A percentile compares a stretch with the other conserved stretches of the same genome.
phyloP scores from a whole-genome alignment of 2,888 invertebrate species.

The Philopedon plagiatum region DNA sequence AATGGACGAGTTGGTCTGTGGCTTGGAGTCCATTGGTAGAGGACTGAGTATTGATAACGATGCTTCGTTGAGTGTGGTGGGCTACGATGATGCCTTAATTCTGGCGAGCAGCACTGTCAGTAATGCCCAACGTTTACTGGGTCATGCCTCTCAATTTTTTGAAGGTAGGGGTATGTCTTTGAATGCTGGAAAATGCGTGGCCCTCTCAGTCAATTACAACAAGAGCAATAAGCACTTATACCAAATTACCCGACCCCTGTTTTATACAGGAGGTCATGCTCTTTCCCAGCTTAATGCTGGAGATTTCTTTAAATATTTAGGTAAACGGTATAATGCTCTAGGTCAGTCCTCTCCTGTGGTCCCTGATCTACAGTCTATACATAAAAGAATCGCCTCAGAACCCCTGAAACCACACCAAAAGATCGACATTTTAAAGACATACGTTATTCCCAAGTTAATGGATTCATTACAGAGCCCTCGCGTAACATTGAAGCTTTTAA shows the following conservation, averaged over 20 bases:
- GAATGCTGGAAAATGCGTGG: neutral
- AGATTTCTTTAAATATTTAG: too few relatives aligned
- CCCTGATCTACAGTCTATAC: too few relatives aligned
- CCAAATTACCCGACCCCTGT: too few relatives aligned
- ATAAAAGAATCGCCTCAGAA: neutral
- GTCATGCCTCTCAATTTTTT: too few relatives aligned
- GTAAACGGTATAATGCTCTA: too few relatives aligned
- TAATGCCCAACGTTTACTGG: neutral
- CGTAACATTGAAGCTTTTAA: too few relatives aligned
- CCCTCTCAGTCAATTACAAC: neutral
- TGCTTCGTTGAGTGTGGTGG: neutral
- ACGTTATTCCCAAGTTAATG: too few relatives aligned
- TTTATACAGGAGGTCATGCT: too few relatives aligned
- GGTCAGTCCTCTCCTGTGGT: too few relatives aligned
- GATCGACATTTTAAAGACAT: neutral
- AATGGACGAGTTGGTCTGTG: conserved; percentile 53
- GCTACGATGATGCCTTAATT: neutral
- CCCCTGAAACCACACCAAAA: neutral
- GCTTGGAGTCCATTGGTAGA: neutral
- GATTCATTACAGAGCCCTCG: too few relatives aligned
- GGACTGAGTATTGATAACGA: neutral
- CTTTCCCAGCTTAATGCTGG: too few relatives aligned
- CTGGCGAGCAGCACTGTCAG: neutral
- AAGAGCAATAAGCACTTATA: too few relatives aligned
- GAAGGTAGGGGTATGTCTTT: neutral